Evolutionary conservation across 23 tunicate species (phyloP).

Genomic region (Phallusia fumigata): DNA sequence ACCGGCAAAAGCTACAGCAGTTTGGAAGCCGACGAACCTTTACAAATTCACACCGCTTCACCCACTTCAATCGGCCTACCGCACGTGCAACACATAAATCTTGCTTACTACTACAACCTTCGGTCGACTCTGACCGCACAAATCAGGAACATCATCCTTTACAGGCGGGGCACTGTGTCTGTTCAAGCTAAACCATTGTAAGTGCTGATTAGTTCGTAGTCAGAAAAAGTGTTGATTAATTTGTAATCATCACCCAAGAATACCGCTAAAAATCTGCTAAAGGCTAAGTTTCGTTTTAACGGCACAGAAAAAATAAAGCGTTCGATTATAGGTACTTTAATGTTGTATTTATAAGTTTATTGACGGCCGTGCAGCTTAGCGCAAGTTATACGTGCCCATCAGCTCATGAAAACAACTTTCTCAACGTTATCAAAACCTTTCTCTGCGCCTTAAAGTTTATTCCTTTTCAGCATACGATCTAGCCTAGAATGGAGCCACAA

Average conservation of each 20-base stretch:
- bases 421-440: no score
- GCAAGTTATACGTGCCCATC: no score
- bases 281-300: no score
- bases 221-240: no score
- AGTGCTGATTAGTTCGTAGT: background rate
- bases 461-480: slow-evolving; percentile 8
- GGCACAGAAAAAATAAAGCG: no score
- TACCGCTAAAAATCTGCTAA: no score
- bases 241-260: no score
- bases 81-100: slow-evolving; percentile 5
- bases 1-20: slow-evolving; percentile 32
- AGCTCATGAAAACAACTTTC: no score
- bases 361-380: no score
- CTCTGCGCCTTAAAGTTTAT: no score
- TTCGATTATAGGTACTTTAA: no score
- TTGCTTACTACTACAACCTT: slow-evolving; percentile 25
- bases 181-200: background rate
- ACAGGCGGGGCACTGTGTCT: background rate
- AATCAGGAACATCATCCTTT: slow-evolving; percentile 8
- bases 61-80: slow-evolving; percentile 54
- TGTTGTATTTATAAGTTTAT: no score
- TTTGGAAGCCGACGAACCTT: slow-evolving; percentile 21
- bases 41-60: slow-evolving; percentile 20
- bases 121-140: slow-evolving; percentile 1
- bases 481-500: background rate